These are phyloP conservation scores for Ophioninae sp. DNA, from an alignment of 2,888 invertebrate species.

Conservation along the genomic window DNA sequence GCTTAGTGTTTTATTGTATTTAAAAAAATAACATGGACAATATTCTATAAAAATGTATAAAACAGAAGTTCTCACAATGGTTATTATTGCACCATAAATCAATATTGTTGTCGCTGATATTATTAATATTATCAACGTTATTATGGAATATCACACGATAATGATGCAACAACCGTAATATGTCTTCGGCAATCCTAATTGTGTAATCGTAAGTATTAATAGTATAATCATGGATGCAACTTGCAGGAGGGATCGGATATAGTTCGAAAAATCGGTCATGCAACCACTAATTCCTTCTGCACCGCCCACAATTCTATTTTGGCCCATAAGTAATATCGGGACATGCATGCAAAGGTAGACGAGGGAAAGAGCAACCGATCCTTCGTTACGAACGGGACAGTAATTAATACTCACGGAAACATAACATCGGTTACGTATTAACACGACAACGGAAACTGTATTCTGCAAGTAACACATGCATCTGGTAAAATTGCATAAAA, in stretches of 20 bases:
- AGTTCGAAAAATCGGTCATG: conserved; percentile 8
- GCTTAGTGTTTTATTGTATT: background rate
- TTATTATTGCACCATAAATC: background rate
- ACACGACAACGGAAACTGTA: background rate
- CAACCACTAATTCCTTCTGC: background rate
- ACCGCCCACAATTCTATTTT: conserved; percentile 8
- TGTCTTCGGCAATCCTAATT: background rate
- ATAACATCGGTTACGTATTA: conserved; percentile 14
- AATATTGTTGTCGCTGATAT: conserved; percentile 1
- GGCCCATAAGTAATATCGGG: background rate
- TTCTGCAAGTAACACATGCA: background rate
- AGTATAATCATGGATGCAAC: background rate
- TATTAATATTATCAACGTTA: background rate
- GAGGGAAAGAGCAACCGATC: background rate
- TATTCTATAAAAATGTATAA: background rate
- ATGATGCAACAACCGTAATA: background rate
- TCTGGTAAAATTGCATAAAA: background rate
- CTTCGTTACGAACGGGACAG: conserved; percentile 10
- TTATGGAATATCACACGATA: background rate
- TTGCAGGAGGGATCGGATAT: background rate
- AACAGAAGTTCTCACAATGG: background rate
- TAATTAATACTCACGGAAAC: background rate
- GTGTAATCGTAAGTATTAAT: background rate
- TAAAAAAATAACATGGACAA: background rate
- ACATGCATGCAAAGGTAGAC: background rate